A percentile compares a stretch with the other conserved stretches of the same genome.
phyloP scores from a whole-genome alignment of 2,113 vertebrate species.

The Phocoena sinus region DNA sequence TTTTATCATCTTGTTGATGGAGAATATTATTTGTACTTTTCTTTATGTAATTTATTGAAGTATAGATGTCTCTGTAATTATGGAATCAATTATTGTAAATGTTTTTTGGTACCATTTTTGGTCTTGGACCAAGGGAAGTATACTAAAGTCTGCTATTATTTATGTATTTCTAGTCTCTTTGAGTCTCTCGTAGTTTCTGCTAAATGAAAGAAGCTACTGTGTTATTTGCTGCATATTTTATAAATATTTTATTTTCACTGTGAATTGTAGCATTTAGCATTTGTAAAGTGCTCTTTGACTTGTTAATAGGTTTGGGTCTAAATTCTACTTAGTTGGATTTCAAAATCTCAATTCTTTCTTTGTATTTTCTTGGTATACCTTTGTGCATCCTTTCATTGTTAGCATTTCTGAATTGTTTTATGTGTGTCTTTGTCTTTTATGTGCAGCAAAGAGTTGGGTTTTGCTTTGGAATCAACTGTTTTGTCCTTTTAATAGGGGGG shows the following conservation, averaged over 20 bases:
- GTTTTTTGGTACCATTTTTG: not conserved
- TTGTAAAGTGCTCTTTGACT: not conserved
- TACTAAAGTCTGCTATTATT: not conserved
- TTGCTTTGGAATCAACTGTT: not conserved
- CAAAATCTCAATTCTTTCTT: not conserved
- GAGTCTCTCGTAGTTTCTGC: not conserved
- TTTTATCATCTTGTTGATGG: not conserved
- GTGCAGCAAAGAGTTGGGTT: not conserved
- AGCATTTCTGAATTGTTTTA: not conserved
- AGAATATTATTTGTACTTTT: constrained; percentile 16
- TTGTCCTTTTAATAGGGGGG: not conserved
- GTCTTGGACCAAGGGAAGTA: not conserved
- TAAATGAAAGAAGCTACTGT: not conserved
- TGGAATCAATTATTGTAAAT: not conserved
- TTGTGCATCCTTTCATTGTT: not conserved
- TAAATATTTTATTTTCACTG: constrained; percentile 47
- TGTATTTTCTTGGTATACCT: not conserved
- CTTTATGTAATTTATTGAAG: not conserved
- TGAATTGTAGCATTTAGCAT: not conserved
- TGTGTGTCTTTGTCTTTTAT: not conserved
- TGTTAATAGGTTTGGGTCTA: not conserved
- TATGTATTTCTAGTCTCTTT: constrained; percentile 2
- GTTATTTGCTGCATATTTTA: constrained; percentile 1
- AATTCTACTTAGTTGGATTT: not conserved
- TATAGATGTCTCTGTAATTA: not conserved